Evolutionary conservation across 2,888 invertebrate genomes (phyloP).

Genomic region (Orgyia antiqua): DNA sequence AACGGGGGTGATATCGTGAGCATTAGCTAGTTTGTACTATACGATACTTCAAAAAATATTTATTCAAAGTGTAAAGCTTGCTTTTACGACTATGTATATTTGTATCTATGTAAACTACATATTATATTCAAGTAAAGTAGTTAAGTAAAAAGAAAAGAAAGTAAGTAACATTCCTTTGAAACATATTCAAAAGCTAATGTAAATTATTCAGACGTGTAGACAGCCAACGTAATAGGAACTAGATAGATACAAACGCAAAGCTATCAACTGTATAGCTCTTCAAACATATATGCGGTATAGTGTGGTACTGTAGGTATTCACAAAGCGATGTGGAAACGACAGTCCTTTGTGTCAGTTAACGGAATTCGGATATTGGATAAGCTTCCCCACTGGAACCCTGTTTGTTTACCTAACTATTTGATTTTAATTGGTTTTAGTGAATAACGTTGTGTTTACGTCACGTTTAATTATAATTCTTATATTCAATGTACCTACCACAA

Average conservation of each 20-base stretch:
- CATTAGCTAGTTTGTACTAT: too few relatives aligned
- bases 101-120: too few relatives aligned
- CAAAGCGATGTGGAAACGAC: constrained; percentile 54
- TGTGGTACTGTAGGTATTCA: constrained; percentile 33
- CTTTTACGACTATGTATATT: too few relatives aligned
- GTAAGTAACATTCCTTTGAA: too few relatives aligned
- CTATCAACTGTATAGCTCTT: constrained; percentile 17
- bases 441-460: constrained; percentile 12
- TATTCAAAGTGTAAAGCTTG: too few relatives aligned
- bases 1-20: too few relatives aligned
- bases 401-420: constrained; percentile 61
- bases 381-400: constrained; percentile 37
- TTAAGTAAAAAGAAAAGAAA: too few relatives aligned
- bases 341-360: constrained; percentile 63
- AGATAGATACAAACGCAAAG: constrained; percentile 8
- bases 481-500: constrained; percentile 13
- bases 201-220: too few relatives aligned
- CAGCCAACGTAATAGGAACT: constrained; percentile 7
- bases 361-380: constrained; percentile 69
- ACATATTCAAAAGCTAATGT: too few relatives aligned
- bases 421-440: constrained; percentile 60
- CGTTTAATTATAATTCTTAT: constrained; percentile 14
- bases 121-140: too few relatives aligned
- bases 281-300: constrained; percentile 27
- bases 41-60: too few relatives aligned